phyloP scores from a whole-genome alignment of 1,140 invertebrate genomes.

The Papilio polyxenes region DNA sequence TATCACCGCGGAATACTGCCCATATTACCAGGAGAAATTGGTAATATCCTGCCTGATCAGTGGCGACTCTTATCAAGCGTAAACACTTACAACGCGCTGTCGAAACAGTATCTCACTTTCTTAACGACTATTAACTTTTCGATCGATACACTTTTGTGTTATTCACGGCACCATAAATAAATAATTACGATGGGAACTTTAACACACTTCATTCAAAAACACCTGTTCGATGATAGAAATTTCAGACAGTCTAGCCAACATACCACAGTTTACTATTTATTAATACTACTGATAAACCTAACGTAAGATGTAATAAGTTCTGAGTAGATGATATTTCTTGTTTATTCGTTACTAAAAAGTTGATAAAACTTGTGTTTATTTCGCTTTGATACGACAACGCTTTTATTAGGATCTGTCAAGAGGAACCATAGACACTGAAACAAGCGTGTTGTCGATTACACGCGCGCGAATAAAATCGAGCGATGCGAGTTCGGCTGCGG shows the following conservation, averaged over 20 bases:
- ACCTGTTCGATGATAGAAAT: conserved; percentile 73
- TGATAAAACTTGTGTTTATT: conserved; percentile 68
- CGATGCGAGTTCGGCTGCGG: conserved; percentile 54
- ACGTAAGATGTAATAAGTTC: conserved; percentile 35
- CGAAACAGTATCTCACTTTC: not conserved
- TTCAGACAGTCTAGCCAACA: conserved; percentile 63
- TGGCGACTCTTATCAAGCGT: conserved; percentile 54
- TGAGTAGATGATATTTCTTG: conserved; percentile 26
- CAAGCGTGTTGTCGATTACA: conserved; percentile 71
- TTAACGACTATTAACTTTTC: conserved; percentile 45
- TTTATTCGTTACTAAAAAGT: conserved; percentile 45
- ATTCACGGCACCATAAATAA: conserved; percentile 76
- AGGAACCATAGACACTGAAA: conserved; percentile 71
- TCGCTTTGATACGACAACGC: conserved; percentile 74
- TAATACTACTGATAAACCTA: conserved; percentile 44
- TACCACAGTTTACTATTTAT: conserved; percentile 46
- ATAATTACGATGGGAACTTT: conserved; percentile 77
- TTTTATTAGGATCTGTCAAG: conserved; percentile 75
- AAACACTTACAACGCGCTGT: conserved; percentile 36
- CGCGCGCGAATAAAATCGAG: conserved; percentile 68
- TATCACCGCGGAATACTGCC: conserved; percentile 46
- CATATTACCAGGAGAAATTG: conserved; percentile 21
- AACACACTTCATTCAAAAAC: conserved; percentile 77
- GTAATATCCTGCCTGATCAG: conserved; percentile 39
- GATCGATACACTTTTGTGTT: conserved; percentile 74